These are phyloP conservation scores for Sinonovacula constricta DNA, from an alignment of 1,140 invertebrate genomes.

Conservation along the genomic window DNA sequence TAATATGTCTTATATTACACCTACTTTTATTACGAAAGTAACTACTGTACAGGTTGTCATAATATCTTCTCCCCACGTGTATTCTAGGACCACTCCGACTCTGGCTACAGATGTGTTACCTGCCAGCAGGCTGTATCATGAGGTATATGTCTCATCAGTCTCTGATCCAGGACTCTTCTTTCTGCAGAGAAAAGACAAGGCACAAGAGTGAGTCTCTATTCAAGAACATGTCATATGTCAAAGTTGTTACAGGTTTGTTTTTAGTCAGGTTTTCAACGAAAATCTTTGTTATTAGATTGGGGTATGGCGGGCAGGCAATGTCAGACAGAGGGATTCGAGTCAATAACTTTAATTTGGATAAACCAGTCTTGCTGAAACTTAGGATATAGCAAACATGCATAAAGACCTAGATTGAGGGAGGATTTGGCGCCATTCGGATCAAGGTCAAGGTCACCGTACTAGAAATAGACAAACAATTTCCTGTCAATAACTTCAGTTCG, in stretches of 20 bases:
- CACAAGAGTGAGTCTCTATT: slow-evolving; percentile 56
- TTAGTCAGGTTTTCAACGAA: too few relatives aligned
- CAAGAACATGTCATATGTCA: too few relatives aligned
- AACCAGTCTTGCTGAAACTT: not conserved
- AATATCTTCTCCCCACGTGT: too few relatives aligned
- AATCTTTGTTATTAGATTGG: too few relatives aligned
- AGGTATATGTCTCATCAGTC: slow-evolving; percentile 56
- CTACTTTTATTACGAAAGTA: too few relatives aligned
- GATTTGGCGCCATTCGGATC: not conserved
- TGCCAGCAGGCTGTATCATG: slow-evolving; percentile 36
- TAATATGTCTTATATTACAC: too few relatives aligned
- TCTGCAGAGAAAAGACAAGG: slow-evolving; percentile 54
- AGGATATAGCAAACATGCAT: not conserved
- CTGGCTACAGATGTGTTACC: slow-evolving; percentile 53
- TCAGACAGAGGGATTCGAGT: too few relatives aligned
- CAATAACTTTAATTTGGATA: too few relatives aligned
- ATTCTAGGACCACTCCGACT: slow-evolving; percentile 4
- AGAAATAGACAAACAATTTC: not conserved
- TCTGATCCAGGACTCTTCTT: slow-evolving; percentile 53
- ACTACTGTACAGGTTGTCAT: too few relatives aligned
- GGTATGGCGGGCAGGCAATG: too few relatives aligned
- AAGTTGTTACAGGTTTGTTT: too few relatives aligned
- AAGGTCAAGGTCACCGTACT: not conserved
- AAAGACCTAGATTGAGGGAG: not conserved
- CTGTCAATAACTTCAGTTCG: not conserved